Base-by-base conservation (phyloP, 2,797 vertebrate species). In the Podargus strigoides region DNA sequence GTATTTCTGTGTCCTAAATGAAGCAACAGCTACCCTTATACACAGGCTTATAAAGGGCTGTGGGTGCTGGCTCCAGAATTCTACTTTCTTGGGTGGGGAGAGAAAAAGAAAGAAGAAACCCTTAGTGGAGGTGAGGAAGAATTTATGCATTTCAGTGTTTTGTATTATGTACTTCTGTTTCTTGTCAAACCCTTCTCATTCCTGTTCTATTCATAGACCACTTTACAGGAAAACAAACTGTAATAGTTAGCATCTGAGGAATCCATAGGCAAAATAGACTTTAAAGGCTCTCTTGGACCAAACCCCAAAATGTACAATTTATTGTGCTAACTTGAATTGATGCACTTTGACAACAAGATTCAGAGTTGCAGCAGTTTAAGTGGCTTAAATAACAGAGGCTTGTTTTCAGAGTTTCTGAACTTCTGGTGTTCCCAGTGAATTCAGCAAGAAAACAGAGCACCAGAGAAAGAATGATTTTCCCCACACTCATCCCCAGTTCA, bases 231-330 rank as follows among this genome's bases (percentile, higher is more conserved):
- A 92, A 95, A 52, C 37, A 88, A 88, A 59, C 52, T 37, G 5
- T 73, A 90, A 89, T 82, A 52, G 39, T 60, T 87, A 84, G 20
- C 52, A 82, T 94, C 83, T 84, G 69, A 89, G 74, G 79, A 95
- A 94, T 85, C 58, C 60, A 88, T 49, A 88, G 39, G 63, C 59
- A 75, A 90, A 90, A 73, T 7, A 76, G 58, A 73, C 19, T 94
- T 81, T 59, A 74, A 89, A 94, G 34, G 12, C 12, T 63, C 10
- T 84, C 63, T 82, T 85, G 55, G 68, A 44, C 41, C 59, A 90
- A 86, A 72, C 6, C 52, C 59, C 36, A 41, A 84, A 79, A 37
- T 1, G 8, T 63, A 73, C 11, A 39, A 81, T 84, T 88, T 88
- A 60, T 89, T 83, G 86, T 30, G 32, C 12, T 89, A 74, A 85